These are phyloP conservation scores for Hypothenemus hampei DNA, from an alignment of 1,140 invertebrate species.

Conservation along the genomic window DNA sequence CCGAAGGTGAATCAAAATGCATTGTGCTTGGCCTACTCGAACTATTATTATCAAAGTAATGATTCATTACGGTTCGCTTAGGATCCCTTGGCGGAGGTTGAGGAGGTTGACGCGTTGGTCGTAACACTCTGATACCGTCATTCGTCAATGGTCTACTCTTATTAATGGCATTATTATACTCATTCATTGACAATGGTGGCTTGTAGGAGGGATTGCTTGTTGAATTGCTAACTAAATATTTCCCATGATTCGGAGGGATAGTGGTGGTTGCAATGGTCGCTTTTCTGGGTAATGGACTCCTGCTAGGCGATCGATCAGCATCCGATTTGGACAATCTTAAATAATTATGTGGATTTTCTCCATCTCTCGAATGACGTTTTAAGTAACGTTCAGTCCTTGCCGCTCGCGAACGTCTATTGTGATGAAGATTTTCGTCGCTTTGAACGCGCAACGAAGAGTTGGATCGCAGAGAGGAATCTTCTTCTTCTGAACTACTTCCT, in stretches of 20 bases:
- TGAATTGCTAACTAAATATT: constrained; percentile 38
- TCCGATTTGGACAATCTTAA: constrained; percentile 41
- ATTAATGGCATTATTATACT: constrained; percentile 33
- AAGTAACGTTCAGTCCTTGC: constrained; percentile 75
- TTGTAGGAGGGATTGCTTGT: constrained; percentile 39
- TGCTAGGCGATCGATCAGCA: constrained; percentile 36
- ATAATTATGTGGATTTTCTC: constrained; percentile 49
- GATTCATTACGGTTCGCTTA: constrained; percentile 51
- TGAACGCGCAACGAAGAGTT: constrained; percentile 60
- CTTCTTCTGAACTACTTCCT: constrained; percentile 67
- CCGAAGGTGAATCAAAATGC: constrained; percentile 44
- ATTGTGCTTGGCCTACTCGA: constrained; percentile 51
- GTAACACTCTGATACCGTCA: constrained; percentile 39
- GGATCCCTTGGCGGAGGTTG: constrained; percentile 68
- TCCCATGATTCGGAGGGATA: constrained; percentile 42
- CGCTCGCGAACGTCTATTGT: constrained; percentile 52
- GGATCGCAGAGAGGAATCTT: constrained; percentile 58
- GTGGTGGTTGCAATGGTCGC: constrained; percentile 36
- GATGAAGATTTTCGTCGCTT: constrained; percentile 59
- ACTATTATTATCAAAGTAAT: constrained; percentile 48
- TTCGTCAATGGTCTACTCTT: constrained; percentile 37
- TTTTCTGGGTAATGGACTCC: constrained; percentile 32
- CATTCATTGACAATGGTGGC: constrained; percentile 38
- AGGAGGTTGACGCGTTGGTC: constrained; percentile 47
- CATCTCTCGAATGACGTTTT: constrained; percentile 66